Evolutionary conservation across 2,113 vertebrate genomes (phyloP), one percentile per base, ranked within the genome.

Genomic region (Grammomys dolichurus): DNA sequence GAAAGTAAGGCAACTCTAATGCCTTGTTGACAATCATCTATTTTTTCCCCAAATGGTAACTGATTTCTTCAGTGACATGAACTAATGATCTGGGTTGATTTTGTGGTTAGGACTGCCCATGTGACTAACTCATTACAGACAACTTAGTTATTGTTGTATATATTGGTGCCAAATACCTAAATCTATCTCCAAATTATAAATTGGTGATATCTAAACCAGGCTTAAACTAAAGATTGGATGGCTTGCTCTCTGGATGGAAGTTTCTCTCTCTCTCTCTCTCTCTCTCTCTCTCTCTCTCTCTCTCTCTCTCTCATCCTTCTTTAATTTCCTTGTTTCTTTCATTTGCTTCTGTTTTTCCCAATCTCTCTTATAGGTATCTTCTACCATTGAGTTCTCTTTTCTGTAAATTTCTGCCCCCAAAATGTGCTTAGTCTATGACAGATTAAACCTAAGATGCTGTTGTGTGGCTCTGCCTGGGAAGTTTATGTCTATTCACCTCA

Each of bases 141-240:
- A 91, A 81, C n/a, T 67, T 85, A 70, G 31, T 93, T 80, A 33
- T 69, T 90, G 12, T 31, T 84, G 6, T 28, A 36, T 72, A 60
- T 28, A 20, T 46, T 76, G 20, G 40, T 69, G 73, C 13, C 3
- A 93, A 78, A 82, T 89, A 94, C 54, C 69, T 93, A 87, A 85
- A 84, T 95, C 82, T 92, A 77, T 86, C 43, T 22, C 7, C 40
- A 48, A 92, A 72, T 94, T 89, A 4, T 90, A 95, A 46, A 78
- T 86, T 89, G 20, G 11, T 92, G 5, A 76, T 78, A 56, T 81
- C 8, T n/a, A 65, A 24, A 4, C 12, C 46, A 95, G n/a, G 43
- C 14, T 33, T 94, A 87, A 89, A 56, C 82, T 82, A 89, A 73
- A 80, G 58, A 17, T 60, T 92, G 58, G 56, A 81, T 3, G 54